These are phyloP conservation scores for Bradypus variegatus DNA, from an alignment of 2,797 vertebrate species.

Conservation along the genomic window DNA sequence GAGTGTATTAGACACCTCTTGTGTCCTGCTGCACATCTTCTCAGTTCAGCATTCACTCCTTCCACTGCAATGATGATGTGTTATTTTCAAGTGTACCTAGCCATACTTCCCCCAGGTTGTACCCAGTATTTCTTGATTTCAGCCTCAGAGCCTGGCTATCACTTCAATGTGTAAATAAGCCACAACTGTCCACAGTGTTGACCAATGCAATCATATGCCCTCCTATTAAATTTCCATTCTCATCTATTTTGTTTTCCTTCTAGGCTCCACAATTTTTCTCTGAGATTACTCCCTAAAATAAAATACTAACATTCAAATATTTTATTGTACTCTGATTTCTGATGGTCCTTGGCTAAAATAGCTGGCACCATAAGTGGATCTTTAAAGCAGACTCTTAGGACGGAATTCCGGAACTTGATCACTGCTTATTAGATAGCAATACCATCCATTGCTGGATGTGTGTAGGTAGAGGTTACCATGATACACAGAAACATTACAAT, in stretches of 20 bases:
- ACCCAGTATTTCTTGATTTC: not conserved
- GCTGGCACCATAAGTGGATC: not conserved
- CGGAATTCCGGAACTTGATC: not conserved
- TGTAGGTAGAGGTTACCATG: not conserved
- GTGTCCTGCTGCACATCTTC: not conserved
- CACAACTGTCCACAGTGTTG: too few relatives aligned
- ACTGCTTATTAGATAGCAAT: not conserved
- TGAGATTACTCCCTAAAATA: not conserved
- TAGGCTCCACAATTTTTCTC: not conserved
- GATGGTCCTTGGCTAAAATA: not conserved
- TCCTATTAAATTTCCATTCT: not conserved
- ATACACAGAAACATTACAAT: not conserved
- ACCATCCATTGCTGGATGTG: not conserved
- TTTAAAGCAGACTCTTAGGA: not conserved
- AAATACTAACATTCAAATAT: not conserved
- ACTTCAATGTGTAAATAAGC: not conserved
- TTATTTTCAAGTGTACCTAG: not conserved
- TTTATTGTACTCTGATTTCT: not conserved
- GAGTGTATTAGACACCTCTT: too few relatives aligned
- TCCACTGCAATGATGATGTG: not conserved
- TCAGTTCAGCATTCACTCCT: not conserved
- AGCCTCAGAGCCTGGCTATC: not conserved
- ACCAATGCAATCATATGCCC: not conserved
- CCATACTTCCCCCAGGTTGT: not conserved
- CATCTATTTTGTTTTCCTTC: not conserved